Evolutionary conservation across 2,113 vertebrate species (phyloP), one percentile per base, ranked within the genome.

Genomic region (Oncorhynchus masou): DNA sequence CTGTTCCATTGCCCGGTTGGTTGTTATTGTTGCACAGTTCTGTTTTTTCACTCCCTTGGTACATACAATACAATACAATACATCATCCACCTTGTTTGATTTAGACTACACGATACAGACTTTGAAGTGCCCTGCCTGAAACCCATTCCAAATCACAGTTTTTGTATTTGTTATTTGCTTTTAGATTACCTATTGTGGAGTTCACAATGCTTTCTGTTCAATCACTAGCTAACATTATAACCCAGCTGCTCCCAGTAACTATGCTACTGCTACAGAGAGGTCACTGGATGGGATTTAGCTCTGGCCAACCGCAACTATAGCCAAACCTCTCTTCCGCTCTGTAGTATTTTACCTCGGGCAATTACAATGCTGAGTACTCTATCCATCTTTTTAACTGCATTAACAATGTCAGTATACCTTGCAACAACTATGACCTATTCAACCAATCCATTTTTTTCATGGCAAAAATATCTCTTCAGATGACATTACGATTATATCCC

Each of bases 171-270:
- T 64, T 77, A 66, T 27, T 83, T 79, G 80, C 54, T 69, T 84
- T 80, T 71, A 68, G 68, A 82, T 77, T 62, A 51, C 65, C 71
- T 82, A 82, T 72, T 24, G 24, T n/a, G 16, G 13, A 67, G 71
- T 76, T 74, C 73, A 84, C 81, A 87, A 71, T 83, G 54, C 45
- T 29, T 20, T 48, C 70, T 81, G 57, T 80, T 83, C 70, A 82
- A 72, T 83, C 81, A 73, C 59, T 65, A 62, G 59, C 59, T 84
- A 83, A 86, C 78, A 75, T 82, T 80, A 89, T 89, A 88, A 86
- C 79, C 70, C 78, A 84, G 85, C 80, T 83, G 80, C 72, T 79
- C 66, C 25, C 59, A 78, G 68, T 60, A 71, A 71, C 51, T 65
- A 64, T 70, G 80, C 51, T 19, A 19, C 51, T 76, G 68, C 51